A percentile compares a stretch with the other conserved stretches of the same genome.
Evolutionary conservation across 2,797 vertebrate species (phyloP).

Genomic region (Leptatherina wallacei): DNA sequence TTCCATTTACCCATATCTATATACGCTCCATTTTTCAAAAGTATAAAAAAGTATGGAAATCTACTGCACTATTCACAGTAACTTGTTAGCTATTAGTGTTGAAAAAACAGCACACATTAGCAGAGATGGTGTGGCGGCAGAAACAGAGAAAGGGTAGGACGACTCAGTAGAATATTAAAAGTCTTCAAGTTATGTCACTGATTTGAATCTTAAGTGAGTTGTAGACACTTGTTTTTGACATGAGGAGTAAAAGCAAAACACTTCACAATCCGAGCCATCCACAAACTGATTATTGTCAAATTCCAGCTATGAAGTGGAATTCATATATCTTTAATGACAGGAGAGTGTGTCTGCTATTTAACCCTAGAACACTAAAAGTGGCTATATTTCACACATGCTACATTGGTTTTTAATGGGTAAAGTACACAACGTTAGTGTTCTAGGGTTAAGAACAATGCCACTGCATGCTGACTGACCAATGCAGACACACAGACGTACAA

Average conservation of each 20-base stretch:
- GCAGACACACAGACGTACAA: neutral
- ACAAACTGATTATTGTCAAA: neutral
- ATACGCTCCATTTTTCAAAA: neutral
- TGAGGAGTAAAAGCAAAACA: too few relatives aligned
- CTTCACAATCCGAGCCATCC: neutral
- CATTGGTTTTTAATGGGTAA: too few relatives aligned
- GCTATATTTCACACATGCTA: too few relatives aligned
- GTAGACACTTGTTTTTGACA: too few relatives aligned
- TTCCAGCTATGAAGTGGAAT: too few relatives aligned
- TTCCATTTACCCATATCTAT: neutral
- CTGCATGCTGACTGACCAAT: conserved; percentile 25
- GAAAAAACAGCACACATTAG: conserved; percentile 22
- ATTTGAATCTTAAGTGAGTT: neutral
- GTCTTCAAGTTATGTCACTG: neutral
- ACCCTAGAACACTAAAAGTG: too few relatives aligned
- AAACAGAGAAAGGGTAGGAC: neutral
- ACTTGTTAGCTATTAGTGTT: conserved; percentile 13
- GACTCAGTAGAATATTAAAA: neutral
- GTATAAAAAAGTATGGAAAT: conserved; percentile 1
- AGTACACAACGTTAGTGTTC: too few relatives aligned
- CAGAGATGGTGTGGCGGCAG: neutral
- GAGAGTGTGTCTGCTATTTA: conserved; percentile 10
- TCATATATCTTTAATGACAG: too few relatives aligned
- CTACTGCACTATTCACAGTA: neutral
- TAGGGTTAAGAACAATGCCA: too few relatives aligned